Conservation (phyloP, 2,888 invertebrate genomes). For the Atrina japonica region DNA sequence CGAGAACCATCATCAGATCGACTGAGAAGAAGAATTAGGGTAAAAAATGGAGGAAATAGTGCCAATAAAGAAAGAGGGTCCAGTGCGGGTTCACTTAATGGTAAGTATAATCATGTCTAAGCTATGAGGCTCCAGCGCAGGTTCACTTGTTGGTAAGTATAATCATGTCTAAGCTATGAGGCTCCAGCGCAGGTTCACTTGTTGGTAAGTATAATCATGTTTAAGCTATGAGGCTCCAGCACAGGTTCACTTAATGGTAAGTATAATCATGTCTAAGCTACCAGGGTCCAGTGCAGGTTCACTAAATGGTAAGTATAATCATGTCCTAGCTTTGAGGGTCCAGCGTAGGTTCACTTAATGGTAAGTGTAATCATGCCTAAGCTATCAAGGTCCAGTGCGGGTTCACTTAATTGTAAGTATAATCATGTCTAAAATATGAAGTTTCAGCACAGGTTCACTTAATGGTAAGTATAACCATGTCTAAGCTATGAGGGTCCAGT, state of each 20-base stretch:
- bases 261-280: too few relatives aligned
- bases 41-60: conserved; percentile 64
- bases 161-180: too few relatives aligned
- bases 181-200: conserved; percentile 58
- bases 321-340: background rate
- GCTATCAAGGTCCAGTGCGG: conserved; percentile 60
- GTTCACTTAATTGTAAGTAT: conserved; percentile 57
- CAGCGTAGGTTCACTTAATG: too few relatives aligned
- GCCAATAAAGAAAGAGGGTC: conserved; percentile 59
- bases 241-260: too few relatives aligned
- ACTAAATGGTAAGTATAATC: conserved; percentile 52
- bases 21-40: conserved; percentile 67
- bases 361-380: background rate
- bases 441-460: too few relatives aligned
- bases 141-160: too few relatives aligned
- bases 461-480: background rate
- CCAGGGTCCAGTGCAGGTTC: conserved; percentile 61
- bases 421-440: background rate
- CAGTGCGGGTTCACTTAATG: conserved; percentile 61
- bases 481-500: too few relatives aligned
- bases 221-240: background rate
- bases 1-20: conserved; percentile 75
- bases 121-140: background rate
- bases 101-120: conserved; percentile 33
- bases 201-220: conserved; percentile 50